Percentiles rank a stretch among this genome's conserved stretches.
Conservation (phyloP, 1,140 invertebrate species). For the Drosophila kikkawai region DNA sequence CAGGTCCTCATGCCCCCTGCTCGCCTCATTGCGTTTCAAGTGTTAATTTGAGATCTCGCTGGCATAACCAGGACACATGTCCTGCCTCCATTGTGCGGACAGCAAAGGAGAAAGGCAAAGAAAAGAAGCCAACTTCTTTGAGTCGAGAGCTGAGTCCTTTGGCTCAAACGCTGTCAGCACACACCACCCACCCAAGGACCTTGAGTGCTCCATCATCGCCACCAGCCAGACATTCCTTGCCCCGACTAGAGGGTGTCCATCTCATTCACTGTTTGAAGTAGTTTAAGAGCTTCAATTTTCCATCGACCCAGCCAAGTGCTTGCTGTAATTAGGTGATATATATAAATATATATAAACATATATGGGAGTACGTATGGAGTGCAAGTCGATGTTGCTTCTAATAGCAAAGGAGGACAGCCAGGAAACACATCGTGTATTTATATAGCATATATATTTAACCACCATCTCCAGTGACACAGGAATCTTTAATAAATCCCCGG, state of each 20-base stretch:
- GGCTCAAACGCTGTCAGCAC: constrained; percentile 42
- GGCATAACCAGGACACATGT: constrained; percentile 46
- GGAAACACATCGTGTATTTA: no score
- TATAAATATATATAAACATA: neutral
- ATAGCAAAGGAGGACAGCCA: neutral
- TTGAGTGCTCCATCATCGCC: constrained; percentile 25
- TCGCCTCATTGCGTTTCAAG: constrained; percentile 65
- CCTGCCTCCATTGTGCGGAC: constrained; percentile 36
- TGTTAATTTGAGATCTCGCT: constrained; percentile 72
- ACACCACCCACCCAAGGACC: neutral
- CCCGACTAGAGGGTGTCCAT: constrained; percentile 29
- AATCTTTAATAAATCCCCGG: constrained; percentile 33
- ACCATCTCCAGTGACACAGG: constrained; percentile 3
- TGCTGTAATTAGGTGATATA: constrained; percentile 49
- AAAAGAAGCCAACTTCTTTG: constrained; percentile 30
- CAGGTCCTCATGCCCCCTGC: neutral
- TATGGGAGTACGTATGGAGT: constrained; percentile 4
- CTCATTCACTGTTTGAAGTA: constrained; percentile 41
- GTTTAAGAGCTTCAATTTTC: constrained; percentile 52
- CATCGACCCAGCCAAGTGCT: constrained; percentile 16
- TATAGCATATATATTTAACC: no score
- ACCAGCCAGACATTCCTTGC: neutral
- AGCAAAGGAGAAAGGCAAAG: constrained; percentile 24
- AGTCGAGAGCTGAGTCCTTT: constrained; percentile 44
- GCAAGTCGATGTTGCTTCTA: constrained; percentile 4